A percentile compares a stretch with the other conserved stretches of the same genome.
phyloP scores from a whole-genome alignment of 2,888 invertebrate genomes.

The Lasioglossum oenotherae region DNA sequence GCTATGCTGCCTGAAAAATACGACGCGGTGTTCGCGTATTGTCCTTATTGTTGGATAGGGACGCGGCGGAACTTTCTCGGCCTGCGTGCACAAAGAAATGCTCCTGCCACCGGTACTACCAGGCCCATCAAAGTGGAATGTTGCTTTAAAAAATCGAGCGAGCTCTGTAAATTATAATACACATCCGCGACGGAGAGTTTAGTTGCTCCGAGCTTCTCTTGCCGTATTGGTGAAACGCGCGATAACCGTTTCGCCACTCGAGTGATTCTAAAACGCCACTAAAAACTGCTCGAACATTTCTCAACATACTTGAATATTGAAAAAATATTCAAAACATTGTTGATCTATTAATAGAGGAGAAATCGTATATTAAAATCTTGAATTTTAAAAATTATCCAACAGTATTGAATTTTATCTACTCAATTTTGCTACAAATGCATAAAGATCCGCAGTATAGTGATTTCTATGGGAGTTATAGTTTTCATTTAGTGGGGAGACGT shows the following conservation, averaged over 20 bases:
- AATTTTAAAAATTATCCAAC: too few species aligned
- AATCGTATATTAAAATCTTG: too few species aligned
- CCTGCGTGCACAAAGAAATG: not conserved
- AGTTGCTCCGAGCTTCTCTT: not conserved
- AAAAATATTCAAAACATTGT: too few species aligned
- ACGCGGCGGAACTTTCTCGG: not conserved
- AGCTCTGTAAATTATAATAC: constrained; percentile 1
- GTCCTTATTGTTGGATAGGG: constrained; percentile 1
- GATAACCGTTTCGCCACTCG: not conserved
- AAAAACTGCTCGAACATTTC: not conserved
- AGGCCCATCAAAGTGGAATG: constrained; percentile 6
- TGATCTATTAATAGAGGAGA: too few species aligned
- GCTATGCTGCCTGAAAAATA: constrained; percentile 6
- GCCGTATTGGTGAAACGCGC: not conserved
- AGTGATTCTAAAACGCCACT: not conserved
- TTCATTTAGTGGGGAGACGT: too few species aligned
- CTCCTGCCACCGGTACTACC: not conserved
- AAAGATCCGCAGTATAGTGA: too few species aligned
- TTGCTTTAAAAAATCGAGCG: not conserved
- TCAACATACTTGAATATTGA: too few species aligned
- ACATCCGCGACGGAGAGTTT: not conserved
- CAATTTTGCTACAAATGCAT: too few species aligned
- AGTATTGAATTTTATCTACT: too few species aligned
- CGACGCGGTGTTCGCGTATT: not conserved
- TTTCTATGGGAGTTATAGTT: too few species aligned